Percentiles rank a stretch among this genome's conserved stretches.
Evolutionary conservation across 2,113 vertebrate genomes (phyloP).

Genomic region (Heloderma charlesbogerti): DNA sequence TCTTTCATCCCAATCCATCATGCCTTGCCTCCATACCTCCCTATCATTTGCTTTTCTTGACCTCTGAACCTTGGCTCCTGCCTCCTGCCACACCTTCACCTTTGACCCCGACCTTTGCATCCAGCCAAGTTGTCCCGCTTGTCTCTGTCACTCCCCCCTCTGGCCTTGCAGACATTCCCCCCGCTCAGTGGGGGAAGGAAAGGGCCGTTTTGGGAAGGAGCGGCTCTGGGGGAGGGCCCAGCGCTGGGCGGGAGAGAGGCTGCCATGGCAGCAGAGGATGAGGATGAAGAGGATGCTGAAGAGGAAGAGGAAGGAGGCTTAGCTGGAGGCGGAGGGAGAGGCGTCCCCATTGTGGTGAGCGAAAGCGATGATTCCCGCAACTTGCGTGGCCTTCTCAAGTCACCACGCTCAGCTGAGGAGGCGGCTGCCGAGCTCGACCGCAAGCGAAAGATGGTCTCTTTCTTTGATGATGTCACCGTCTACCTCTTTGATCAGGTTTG

Average conservation of each 20-base stretch:
- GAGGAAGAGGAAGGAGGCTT: conserved; percentile 83
- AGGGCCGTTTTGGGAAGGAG: conserved; percentile 81
- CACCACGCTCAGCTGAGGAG: conserved; percentile 86
- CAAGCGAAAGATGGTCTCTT: conserved; percentile 85
- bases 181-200: conserved; percentile 79
- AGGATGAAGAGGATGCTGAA: conserved; percentile 86
- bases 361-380: conserved; percentile 88
- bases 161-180: conserved; percentile 85
- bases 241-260: conserved; percentile 87
- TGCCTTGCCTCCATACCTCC: neutral
- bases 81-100: neutral
- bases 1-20: neutral
- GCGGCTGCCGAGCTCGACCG: conserved; percentile 84
- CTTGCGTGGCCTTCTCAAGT: conserved; percentile 90
- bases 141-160: conserved; percentile 88
- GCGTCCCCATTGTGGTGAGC: conserved; percentile 88
- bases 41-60: neutral
- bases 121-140: conserved; percentile 90
- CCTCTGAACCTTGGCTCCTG: neutral
- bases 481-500: conserved; percentile 93
- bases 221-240: conserved; percentile 73
- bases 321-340: conserved; percentile 58
- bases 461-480: conserved; percentile 90
- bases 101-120: conserved; percentile 23
- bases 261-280: conserved; percentile 70